Evolutionary conservation across 1,140 invertebrate genomes (phyloP), one percentile per base, ranked within the genome.

Genomic region (Papilio polyxenes): DNA sequence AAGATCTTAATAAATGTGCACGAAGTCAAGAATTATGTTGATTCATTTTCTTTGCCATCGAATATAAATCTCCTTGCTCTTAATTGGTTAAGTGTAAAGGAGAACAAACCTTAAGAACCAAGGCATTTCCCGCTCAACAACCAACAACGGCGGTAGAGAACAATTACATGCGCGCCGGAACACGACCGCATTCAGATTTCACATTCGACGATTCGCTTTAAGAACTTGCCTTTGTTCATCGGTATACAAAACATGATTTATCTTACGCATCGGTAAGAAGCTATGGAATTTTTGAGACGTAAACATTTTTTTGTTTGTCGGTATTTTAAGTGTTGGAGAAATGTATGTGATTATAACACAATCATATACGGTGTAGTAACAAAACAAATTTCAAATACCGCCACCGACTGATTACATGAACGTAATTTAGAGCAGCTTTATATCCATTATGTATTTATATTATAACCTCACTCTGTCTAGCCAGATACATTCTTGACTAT

Each of bases 231-330:
- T 77, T 77, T 77, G 48, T 77, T 77, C 23, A 20, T 20, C 3
- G 13, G 65, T 72, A 53, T 53, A 77, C 49, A 77, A 51, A 77
- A 77, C 48, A 77, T 56, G 75, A 77, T 77, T 51, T 77, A 77
- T 77, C 75, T 53, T 75, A 72, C 23, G 65, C 65, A 65, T 9
- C 62, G 31, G 31, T 37, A 72, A 11, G 65, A 72, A 72, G 65
- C 31, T 72, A 23, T 72, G 65, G 65, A 72, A 72, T 72, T 72
- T 37, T 72, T 72, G 65, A 72, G 65, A 72, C 31, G 65, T 72
- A 72, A 72, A 72, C 65, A 72, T 72, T 72, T 69, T 31, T 72
- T 72, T 72, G 65, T 72, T 72, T 72, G 65, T 40, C 3, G 65
- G 31, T 9, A 72, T 72, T 72, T 72, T 8, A 15, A 72, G 23